Conservation (phyloP, 1,140 invertebrate genomes). For the Trichonephila clavata region DNA sequence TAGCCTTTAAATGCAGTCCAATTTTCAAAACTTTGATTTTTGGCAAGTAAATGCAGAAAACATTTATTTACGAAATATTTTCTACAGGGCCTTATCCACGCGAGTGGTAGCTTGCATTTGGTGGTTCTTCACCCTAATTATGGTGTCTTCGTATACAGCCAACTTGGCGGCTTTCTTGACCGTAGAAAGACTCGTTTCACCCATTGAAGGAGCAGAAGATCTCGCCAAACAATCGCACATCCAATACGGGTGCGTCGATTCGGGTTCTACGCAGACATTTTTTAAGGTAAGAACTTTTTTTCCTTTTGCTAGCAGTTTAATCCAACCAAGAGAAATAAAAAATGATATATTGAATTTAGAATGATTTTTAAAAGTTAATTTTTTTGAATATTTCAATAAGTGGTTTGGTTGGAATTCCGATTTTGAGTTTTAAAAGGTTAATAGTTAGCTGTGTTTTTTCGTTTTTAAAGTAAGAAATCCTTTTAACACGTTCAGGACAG, state of each 20-base stretch:
- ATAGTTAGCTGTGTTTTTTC: too few species aligned
- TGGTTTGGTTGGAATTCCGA: too few species aligned
- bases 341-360: too few species aligned
- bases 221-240: constrained; percentile 84
- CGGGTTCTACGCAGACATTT: constrained; percentile 82
- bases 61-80: not conserved
- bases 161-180: constrained; percentile 85
- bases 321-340: not conserved
- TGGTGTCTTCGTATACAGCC: constrained; percentile 84
- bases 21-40: too few species aligned
- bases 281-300: constrained; percentile 79
- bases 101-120: constrained; percentile 82
- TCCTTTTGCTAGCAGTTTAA: not conserved
- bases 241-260: constrained; percentile 83
- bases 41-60: not conserved
- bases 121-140: constrained; percentile 85
- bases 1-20: too few species aligned
- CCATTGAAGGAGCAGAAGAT: constrained; percentile 84
- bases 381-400: too few species aligned
- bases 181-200: constrained; percentile 83
- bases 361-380: too few species aligned
- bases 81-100: constrained; percentile 80
- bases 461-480: too few species aligned
- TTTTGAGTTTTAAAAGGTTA: too few species aligned
- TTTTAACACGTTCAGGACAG: too few species aligned